Base-by-base conservation (phyloP, 2,113 vertebrate genomes). In the Thermophis baileyi region DNA sequence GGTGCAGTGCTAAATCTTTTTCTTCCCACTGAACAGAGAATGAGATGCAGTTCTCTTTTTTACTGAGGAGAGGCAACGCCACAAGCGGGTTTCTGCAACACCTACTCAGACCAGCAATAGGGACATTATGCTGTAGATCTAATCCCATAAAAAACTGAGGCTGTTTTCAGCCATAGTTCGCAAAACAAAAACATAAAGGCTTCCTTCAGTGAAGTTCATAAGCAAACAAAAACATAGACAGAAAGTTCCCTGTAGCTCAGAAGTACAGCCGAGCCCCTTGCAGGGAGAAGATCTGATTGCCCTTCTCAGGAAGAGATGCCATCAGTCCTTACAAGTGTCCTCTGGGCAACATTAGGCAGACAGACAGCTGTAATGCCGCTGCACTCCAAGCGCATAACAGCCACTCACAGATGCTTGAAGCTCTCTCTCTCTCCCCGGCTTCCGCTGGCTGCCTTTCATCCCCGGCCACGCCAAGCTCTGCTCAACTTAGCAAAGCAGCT, bases 271-370 rank as follows among this genome's bases (percentile, higher is more conserved):
- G 90, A 0, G 5, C 20, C 95, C 85, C 92, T 96, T 92, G 81
- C 90, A 93, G 93, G 94, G 95, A 96, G 88, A 85, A 94, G 93
- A 95, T 91, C 91, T 92, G 90, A 92, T 94, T 96, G 96, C 96
- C 95, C 96, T 95, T 85, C 85, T 94, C 85, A 88, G 92, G 91
- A 94, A 96, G 0, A 95, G 90, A 95, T 95, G 94, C 91, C 95
- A 95, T 93, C 94, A 95, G 93, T n/a, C 93, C 95, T 87, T 46
- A 91, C 94, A 92, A 93, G 91, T 46, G 90, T 94, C 94, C 94
- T 46, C 0, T 0, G 91, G 94, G 91, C 93, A 96, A 91, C 54
- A 89, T 94, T 92, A 96, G 94, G 93, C 89, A 92, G 88, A 89
- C 81, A 94, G 90, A 91, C 93, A 96, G 94, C 86, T 91, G 92